A percentile compares a stretch with the other conserved stretches of the same genome.
Conservation (phyloP, 2,113 vertebrate genomes). For the Alligator sinensis region DNA sequence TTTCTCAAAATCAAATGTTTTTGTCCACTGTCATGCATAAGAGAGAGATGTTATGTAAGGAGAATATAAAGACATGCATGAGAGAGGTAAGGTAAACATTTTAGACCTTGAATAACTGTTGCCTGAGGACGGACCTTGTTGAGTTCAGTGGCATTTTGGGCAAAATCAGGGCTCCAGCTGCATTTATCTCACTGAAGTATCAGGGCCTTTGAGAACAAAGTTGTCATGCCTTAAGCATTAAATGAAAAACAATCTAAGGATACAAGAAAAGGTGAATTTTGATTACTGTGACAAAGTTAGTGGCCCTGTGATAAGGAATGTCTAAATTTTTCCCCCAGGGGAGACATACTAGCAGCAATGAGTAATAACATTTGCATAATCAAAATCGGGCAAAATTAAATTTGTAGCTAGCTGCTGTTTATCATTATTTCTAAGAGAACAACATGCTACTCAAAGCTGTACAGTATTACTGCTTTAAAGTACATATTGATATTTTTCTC, state of each 20-base stretch:
- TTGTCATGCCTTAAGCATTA: neutral
- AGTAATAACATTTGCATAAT: neutral
- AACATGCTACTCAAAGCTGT: neutral
- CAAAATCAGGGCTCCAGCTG: neutral
- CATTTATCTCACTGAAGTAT: neutral
- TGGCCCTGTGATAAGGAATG: neutral
- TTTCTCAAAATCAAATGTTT: neutral
- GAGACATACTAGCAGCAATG: neutral
- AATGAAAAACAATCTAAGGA: neutral
- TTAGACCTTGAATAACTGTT: neutral
- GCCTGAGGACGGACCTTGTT: neutral
- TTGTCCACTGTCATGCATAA: neutral
- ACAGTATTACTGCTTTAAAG: neutral
- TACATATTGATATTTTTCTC: constrained; percentile 1
- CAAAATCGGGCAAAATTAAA: neutral
- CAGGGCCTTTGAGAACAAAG: neutral
- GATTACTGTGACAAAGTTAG: neutral
- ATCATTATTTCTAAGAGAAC: neutral
- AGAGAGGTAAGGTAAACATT: neutral
- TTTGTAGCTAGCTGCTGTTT: constrained; percentile 1
- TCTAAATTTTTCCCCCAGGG: neutral
- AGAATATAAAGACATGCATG: constrained; percentile 14
- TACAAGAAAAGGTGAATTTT: neutral
- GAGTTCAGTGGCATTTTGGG: neutral
- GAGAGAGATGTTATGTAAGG: constrained; percentile 18